Percentiles rank a stretch among this genome's conserved stretches.
These are phyloP conservation scores for Turritopsis dohrnii DNA, from an alignment of 30 jellyfish, hydroid and myxozoan species.

Conservation along the genomic window DNA sequence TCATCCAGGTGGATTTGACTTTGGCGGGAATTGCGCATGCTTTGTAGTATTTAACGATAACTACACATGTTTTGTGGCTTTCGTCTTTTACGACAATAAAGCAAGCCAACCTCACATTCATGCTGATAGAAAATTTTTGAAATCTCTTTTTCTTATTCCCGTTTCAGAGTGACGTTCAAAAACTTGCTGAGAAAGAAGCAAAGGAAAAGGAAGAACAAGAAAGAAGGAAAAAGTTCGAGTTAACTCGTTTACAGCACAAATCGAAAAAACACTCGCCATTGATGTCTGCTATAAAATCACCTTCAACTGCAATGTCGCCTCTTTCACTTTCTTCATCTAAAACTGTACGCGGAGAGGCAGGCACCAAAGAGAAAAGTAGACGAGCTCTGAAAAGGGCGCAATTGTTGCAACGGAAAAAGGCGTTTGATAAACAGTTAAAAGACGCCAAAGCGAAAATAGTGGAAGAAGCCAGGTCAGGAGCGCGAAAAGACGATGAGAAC, in stretches of 20 bases:
- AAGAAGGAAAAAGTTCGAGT: neutral
- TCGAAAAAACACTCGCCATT: constrained; percentile 1
- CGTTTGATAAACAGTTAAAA: constrained; percentile 63
- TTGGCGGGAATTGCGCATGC: no score
- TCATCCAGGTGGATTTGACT: no score
- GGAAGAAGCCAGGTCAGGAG: constrained; percentile 51
- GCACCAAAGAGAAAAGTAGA: constrained; percentile 57
- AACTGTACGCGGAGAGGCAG: constrained; percentile 7
- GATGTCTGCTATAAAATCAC: neutral
- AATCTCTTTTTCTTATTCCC: neutral
- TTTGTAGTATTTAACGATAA: neutral
- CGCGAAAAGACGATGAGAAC: constrained; percentile 17
- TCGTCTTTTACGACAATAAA: no score
- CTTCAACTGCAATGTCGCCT: constrained; percentile 23
- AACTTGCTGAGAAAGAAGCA: constrained; percentile 25
- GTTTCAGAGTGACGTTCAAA: constrained; percentile 25
- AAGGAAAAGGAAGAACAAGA: constrained; percentile 11
- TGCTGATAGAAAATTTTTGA: neutral
- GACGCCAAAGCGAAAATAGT: constrained; percentile 74
- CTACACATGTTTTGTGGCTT: no score
- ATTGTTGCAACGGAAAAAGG: constrained; percentile 55
- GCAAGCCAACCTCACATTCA: no score
- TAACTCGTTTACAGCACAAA: constrained; percentile 9
- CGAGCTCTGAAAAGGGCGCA: constrained; percentile 91
- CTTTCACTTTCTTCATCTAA: constrained; percentile 10